Evolutionary conservation across 1,140 invertebrate genomes (phyloP).

Genomic region (Drosophila kikkawai): DNA sequence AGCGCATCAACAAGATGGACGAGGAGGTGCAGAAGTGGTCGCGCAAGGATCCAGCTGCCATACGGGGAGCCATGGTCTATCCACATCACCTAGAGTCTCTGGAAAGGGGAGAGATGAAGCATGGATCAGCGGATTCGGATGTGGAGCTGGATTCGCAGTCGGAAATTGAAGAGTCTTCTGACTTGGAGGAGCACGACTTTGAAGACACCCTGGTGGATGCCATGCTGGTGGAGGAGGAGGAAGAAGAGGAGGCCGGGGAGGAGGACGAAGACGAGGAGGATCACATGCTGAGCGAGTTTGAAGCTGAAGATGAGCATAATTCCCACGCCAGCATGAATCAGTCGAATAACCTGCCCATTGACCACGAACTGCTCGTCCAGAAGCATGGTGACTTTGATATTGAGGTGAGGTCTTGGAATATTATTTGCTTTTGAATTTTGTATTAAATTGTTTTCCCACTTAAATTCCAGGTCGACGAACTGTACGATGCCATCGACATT

Average conservation of each 20-base stretch:
- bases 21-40: conserved; percentile 99
- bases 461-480: conserved; percentile 74
- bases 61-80: conserved; percentile 95
- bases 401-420: conserved; percentile 65
- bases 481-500: conserved; percentile 87
- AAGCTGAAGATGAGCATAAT: conserved; percentile 25
- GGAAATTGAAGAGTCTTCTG: conserved; percentile 85
- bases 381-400: conserved; percentile 75
- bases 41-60: conserved; percentile 94
- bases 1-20: conserved; percentile 97
- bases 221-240: conserved; percentile 79
- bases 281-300: conserved; percentile 57
- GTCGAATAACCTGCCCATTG: conserved; percentile 50
- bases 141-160: conserved; percentile 86
- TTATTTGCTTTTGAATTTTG: not conserved
- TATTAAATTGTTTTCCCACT: not conserved
- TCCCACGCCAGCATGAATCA: conserved; percentile 18
- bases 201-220: conserved; percentile 85
- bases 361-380: conserved; percentile 50
- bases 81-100: conserved; percentile 93
- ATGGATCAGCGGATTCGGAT: conserved; percentile 86
- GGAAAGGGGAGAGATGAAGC: conserved; percentile 94
- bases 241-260: conserved; percentile 53
- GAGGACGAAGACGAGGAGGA: conserved; percentile 68
- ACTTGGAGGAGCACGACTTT: conserved; percentile 85